Evolutionary conservation across 1,140 invertebrate genomes (phyloP).

Genomic region (Drosophila ironensis): DNA sequence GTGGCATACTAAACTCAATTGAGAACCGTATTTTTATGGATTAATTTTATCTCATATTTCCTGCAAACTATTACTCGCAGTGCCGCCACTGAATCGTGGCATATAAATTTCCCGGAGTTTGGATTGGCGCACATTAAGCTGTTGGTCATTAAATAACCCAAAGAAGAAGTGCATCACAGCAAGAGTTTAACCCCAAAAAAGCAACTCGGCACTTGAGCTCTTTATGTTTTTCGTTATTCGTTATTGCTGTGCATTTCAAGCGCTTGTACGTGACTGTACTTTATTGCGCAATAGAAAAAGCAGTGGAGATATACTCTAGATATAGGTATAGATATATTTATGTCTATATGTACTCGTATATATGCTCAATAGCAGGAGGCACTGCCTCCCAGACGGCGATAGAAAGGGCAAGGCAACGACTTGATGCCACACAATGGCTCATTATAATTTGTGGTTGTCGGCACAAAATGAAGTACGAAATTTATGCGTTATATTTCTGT

Average conservation of each 20-base stretch:
- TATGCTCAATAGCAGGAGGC: neutral
- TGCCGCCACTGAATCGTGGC: neutral
- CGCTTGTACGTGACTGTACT: conserved; percentile 63
- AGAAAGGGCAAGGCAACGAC: conserved; percentile 26
- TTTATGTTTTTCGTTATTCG: conserved; percentile 48
- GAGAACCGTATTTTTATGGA: too few relatives aligned
- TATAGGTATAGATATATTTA: neutral
- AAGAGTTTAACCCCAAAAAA: conserved; percentile 7
- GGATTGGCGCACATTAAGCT: conserved; percentile 27
- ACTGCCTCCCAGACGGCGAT: neutral
- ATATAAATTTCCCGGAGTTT: neutral
- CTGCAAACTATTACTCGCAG: neutral
- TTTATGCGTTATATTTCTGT: conserved; percentile 62
- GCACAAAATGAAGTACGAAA: conserved; percentile 72
- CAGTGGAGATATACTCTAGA: neutral
- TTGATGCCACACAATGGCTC: conserved; percentile 67
- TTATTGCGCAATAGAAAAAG: conserved; percentile 36
- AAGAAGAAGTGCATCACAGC: conserved; percentile 28
- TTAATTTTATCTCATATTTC: too few relatives aligned
- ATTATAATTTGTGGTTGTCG: conserved; percentile 74
- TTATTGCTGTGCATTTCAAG: conserved; percentile 57
- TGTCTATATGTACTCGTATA: too few relatives aligned
- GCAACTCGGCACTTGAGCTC: conserved; percentile 17
- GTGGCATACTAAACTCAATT: too few relatives aligned
- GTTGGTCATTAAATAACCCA: conserved; percentile 15